phyloP scores from a whole-genome alignment of 2,113 vertebrate species.

The Setophaga coronata region DNA sequence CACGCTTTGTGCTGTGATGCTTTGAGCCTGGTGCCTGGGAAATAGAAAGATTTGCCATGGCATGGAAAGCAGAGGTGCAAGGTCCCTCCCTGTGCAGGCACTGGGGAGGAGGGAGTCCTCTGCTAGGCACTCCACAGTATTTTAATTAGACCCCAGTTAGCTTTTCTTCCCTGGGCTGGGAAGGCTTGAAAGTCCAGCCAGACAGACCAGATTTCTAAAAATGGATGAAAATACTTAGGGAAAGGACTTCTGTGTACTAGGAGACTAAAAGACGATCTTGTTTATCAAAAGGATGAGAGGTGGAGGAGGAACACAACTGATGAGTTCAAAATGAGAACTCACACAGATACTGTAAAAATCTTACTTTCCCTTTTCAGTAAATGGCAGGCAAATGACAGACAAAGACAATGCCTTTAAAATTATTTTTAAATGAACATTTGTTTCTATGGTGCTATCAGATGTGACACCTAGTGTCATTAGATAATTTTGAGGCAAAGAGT shows the following conservation, averaged over 20 bases:
- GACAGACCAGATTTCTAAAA: neutral
- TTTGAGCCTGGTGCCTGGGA: neutral
- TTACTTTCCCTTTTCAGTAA: neutral
- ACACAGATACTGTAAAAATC: neutral
- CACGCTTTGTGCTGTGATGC: accelerated
- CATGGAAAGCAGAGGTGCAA: too few relatives aligned
- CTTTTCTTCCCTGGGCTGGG: neutral
- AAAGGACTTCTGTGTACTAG: neutral
- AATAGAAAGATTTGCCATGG: accelerated
- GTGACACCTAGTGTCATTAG: neutral
- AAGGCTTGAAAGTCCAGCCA: neutral
- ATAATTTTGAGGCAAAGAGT: neutral
- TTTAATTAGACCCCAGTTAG: neutral
- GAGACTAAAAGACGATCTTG: neutral
- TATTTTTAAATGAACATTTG: neutral
- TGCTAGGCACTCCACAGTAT: accelerated
- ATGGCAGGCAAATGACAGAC: neutral
- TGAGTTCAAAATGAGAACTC: neutral
- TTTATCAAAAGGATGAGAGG: neutral
- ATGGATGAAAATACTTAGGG: neutral
- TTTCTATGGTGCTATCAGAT: neutral
- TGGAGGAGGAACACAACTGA: neutral
- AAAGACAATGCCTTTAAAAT: neutral
- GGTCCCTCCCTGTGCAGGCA: neutral
- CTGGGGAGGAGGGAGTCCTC: neutral